Base-by-base conservation (phyloP, 2,797 vertebrate species). In the Gymnodraco acuticeps region DNA sequence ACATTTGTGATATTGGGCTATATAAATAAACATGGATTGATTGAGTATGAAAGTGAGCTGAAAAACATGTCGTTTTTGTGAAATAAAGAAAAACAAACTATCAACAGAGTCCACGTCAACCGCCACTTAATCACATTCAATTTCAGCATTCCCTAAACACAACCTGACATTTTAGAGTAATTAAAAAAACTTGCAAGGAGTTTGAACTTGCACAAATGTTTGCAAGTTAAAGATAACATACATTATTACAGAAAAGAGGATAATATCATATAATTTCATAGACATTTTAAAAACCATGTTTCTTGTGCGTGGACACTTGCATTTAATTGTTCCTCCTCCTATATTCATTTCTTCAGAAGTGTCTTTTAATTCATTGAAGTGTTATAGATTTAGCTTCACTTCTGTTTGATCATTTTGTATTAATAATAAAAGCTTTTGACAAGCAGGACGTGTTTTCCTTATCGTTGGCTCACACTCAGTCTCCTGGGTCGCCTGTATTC, bases 391-490 rank as follows among this genome's bases (percentile, higher is more conserved):
- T 38, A 38, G 1, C 31, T 61, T 70, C 12, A 19, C n/a, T 67
- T 65, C 64, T 41, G 43, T 78, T 69, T 60, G 20, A 58, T 77
- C 51, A 64, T 12, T 43, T 31, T 31, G 53, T 43, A 71, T 66
- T 10, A 54, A 53, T 68, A 62, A 58, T 8, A 59, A 38, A 66
- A 53, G 20, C 77, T 9, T 81, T 74, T 51, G 67, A 79, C 38
- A 55, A 59, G 51, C 13, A 80, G 60, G 58, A 77, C 10, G 1
- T 48, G 7, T 50, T 58, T 71, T 75, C 60, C 20, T 61, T 14
- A 64, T 70, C 43, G 41, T 70, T 66, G 14, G 31, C 70, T 58
- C 50, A 4, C 27, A 41, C 10, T 56, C 20, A 13, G 54, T 74
- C 68, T 76, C 53, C 20, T 31, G 64, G 19, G 63, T 38, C 65